Conservation (phyloP, 1,140 invertebrate species). For the Drosophila suzukii region DNA sequence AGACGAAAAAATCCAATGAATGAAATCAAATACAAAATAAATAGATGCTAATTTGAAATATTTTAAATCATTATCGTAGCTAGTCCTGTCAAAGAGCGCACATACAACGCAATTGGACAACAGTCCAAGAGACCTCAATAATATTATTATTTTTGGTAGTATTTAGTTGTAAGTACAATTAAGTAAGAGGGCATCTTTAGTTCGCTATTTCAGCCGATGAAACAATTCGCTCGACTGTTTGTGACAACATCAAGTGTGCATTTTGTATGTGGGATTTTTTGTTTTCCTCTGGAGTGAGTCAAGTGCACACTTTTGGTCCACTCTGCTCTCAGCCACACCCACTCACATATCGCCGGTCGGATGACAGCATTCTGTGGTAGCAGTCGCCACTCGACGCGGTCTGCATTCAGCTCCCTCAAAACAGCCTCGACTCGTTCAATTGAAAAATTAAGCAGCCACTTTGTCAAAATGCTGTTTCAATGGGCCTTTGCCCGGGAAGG, state of each 20-base stretch:
- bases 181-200: slow-evolving; percentile 10
- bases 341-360: slow-evolving; percentile 35
- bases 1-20: no score
- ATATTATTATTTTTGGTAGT: background rate
- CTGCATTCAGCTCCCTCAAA: slow-evolving; percentile 43
- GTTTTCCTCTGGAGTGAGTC: slow-evolving; percentile 57
- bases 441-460: slow-evolving; percentile 82
- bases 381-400: slow-evolving; percentile 65
- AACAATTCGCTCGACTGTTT: slow-evolving; percentile 52
- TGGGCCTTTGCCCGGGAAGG: slow-evolving; percentile 29
- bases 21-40: no score
- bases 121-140: background rate
- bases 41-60: no score
- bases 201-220: slow-evolving; percentile 4
- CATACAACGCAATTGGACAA: no score
- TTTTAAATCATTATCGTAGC: no score
- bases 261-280: slow-evolving; percentile 59
- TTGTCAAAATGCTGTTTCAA: slow-evolving; percentile 78
- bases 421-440: slow-evolving; percentile 50
- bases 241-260: slow-evolving; percentile 73
- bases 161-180: slow-evolving; percentile 2
- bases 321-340: slow-evolving; percentile 37
- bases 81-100: no score
- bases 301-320: slow-evolving; percentile 64
- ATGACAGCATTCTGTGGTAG: slow-evolving; percentile 72